phyloP scores from a whole-genome alignment of 2,888 invertebrate species.

The Dolichomitus sp. region DNA sequence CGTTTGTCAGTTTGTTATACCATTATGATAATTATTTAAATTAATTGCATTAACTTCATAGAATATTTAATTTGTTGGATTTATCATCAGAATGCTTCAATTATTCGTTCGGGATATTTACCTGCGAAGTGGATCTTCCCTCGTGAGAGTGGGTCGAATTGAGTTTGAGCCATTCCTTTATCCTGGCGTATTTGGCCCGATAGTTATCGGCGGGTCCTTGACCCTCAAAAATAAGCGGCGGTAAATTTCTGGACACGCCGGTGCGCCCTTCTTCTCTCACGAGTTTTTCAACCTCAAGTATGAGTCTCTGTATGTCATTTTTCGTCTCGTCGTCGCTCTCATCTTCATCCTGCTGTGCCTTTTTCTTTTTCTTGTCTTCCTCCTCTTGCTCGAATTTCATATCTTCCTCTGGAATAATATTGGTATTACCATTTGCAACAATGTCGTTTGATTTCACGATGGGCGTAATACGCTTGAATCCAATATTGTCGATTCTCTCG shows the following conservation, averaged over 20 bases:
- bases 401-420: conserved; percentile 64
- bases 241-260: conserved; percentile 86
- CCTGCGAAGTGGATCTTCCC: conserved; percentile 79
- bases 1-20: not conserved
- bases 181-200: conserved; percentile 89
- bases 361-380: conserved; percentile 80
- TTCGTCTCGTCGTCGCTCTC: conserved; percentile 87
- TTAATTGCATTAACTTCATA: not conserved
- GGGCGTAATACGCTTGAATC: conserved; percentile 43
- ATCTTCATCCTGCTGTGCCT: conserved; percentile 82
- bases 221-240: conserved; percentile 88
- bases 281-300: conserved; percentile 93
- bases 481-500: conserved; percentile 69
- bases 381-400: conserved; percentile 82
- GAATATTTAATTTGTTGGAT: not conserved
- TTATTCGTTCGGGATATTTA: conserved; percentile 62
- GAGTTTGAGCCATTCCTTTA: conserved; percentile 91
- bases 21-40: not conserved
- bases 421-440: conserved; percentile 65
- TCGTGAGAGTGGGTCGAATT: conserved; percentile 82
- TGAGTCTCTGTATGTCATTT: conserved; percentile 90
- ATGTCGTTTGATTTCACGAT: conserved; percentile 48
- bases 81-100: not conserved
- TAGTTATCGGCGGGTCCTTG: conserved; percentile 86
- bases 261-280: conserved; percentile 89